These are phyloP conservation scores for Trachemys scripta DNA, from an alignment of 2,113 vertebrate genomes.

Conservation along the genomic window DNA sequence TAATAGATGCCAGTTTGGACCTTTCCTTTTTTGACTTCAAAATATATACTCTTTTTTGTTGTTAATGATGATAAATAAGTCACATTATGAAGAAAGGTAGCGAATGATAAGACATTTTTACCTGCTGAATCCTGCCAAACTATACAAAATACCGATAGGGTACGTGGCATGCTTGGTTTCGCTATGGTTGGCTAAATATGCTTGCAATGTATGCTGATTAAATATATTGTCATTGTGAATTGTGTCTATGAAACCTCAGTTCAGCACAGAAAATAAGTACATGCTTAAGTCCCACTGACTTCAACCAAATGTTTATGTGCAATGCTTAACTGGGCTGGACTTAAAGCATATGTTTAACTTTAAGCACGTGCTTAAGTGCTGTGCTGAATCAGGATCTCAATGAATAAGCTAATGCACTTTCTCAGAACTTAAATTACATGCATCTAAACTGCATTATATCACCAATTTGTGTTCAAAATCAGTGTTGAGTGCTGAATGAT, in stretches of 20 bases:
- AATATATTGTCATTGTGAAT: conserved; percentile 66
- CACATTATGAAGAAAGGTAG: conserved; percentile 58
- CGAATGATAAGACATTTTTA: conserved; percentile 41
- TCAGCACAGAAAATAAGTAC: conserved; percentile 31
- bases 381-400: background rate
- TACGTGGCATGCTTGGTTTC: conserved; percentile 57
- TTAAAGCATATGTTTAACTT: background rate
- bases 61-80: conserved; percentile 64
- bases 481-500: background rate
- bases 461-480: background rate
- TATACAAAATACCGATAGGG: conserved; percentile 26
- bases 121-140: conserved; percentile 61
- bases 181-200: conserved; percentile 68
- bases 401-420: conserved; percentile 46
- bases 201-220: conserved; percentile 66
- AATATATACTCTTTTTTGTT: conserved; percentile 43
- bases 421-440: background rate
- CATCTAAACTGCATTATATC: conserved; percentile 1
- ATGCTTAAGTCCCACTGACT: conserved; percentile 29
- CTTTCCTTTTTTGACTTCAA: conserved; percentile 66
- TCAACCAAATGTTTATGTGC: conserved; percentile 39
- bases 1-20: conserved; percentile 70
- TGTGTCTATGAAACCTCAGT: conserved; percentile 53
- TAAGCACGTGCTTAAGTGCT: background rate
- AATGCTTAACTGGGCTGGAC: background rate